These are phyloP conservation scores for Drosophila subpulchrella DNA, from an alignment of 1,140 invertebrate species.

Conservation along the genomic window DNA sequence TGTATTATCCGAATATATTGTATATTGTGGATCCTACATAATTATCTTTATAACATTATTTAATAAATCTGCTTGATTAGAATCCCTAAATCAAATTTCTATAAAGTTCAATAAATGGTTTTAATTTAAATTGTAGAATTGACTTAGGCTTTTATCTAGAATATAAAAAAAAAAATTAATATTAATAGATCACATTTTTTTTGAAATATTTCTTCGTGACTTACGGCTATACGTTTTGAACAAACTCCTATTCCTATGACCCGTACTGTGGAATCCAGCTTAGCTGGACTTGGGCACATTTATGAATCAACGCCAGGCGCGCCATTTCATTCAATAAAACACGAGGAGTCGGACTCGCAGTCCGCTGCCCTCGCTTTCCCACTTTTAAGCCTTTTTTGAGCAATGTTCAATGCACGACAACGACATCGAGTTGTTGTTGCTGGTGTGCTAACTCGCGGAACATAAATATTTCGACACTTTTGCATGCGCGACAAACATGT, in stretches of 20 bases:
- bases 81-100: too few species aligned
- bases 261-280: slow-evolving; percentile 7
- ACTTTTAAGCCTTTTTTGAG: slow-evolving; percentile 55
- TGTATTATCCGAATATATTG: too few species aligned
- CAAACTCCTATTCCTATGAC: background rate
- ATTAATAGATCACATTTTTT: too few species aligned
- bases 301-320: slow-evolving; percentile 80
- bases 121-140: too few species aligned
- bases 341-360: slow-evolving; percentile 38
- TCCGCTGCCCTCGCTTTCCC: background rate
- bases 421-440: slow-evolving; percentile 51
- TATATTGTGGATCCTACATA: too few species aligned
- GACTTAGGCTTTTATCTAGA: too few species aligned
- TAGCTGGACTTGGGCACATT: slow-evolving; percentile 56
- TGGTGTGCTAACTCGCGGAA: slow-evolving; percentile 70
- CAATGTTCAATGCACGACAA: slow-evolving; percentile 74
- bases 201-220: too few species aligned
- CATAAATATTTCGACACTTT: slow-evolving; percentile 83
- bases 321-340: slow-evolving; percentile 83
- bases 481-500: slow-evolving; percentile 75
- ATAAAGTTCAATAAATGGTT: too few species aligned
- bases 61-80: too few species aligned
- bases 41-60: too few species aligned
- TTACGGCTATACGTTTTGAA: too few species aligned
- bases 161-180: too few species aligned